Evolutionary conservation across 2,113 vertebrate genomes (phyloP), one percentile per base, ranked within the genome.

Genomic region (Callopanchax toddi): DNA sequence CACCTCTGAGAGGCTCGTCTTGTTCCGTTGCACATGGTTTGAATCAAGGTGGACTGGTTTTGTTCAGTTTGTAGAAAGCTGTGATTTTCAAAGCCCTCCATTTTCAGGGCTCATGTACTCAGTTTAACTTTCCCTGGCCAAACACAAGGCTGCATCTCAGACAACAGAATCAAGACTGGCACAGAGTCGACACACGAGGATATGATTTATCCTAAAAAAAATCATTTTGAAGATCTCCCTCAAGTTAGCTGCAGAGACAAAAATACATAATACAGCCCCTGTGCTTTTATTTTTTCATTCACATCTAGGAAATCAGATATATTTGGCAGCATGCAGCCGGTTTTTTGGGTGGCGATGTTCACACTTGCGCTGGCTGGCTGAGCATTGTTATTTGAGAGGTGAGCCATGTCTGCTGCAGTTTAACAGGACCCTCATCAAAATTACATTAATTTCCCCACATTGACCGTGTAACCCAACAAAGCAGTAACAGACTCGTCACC

Each of bases 1-100:
- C 13, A 40, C 20, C 64, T 16, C 58, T 54, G 29, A 68, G 60
- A 9, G 15, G 29, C 43, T 79, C 71, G 73, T 71, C 64, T 57
- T 65, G 51, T 83, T 85, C 62, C 45, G 44, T n/a, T 58, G 53
- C 76, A 78, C 53, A 82, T 48, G 60, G 68, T 83, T 81, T 74
- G 54, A 85, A 82, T 87, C 20, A 67, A 71, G 67, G 67, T 69
- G 67, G 45, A 57, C 32, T 67, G 74, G 66, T 59, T 71, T 46
- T 12, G 57, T 50, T 80, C 40, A 9, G 65, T 49, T 32, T 60
- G 46, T 46, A 29, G 51, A 56, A 67, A 77, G 51, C 59, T 76
- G 40, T 50, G 65, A 67, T 71, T 71, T 74, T 70, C 40, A 72
- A 67, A 43, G 65, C 74, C 70, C 64, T 77, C 39, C 11, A 57